Evolutionary conservation across 2,797 vertebrate species (phyloP).

Genomic region (Spondyliosoma cantharus): DNA sequence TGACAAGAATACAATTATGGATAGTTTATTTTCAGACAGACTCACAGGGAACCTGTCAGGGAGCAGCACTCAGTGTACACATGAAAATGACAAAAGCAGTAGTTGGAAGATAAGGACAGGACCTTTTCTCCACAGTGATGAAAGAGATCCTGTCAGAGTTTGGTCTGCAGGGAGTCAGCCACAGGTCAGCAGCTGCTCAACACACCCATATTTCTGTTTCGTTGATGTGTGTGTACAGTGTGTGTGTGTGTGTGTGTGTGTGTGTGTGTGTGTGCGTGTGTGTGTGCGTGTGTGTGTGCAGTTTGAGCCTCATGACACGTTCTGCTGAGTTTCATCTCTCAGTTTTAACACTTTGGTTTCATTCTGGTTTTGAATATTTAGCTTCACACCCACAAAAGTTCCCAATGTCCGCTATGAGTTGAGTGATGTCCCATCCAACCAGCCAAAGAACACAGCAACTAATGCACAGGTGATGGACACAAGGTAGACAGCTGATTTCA

Average conservation of each 20-base stretch:
- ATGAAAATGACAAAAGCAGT: neutral
- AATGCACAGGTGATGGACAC: slow-evolving; percentile 49
- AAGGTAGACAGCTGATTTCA: no score
- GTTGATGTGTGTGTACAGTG: neutral
- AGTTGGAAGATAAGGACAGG: neutral
- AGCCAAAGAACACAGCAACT: neutral
- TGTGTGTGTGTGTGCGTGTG: neutral
- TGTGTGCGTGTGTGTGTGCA: slow-evolving; percentile 1
- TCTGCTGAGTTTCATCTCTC: slow-evolving; percentile 38
- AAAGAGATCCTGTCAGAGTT: slow-evolving; percentile 87
- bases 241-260: slow-evolving; percentile 5
- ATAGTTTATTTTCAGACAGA: neutral
- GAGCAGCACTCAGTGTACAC: neutral
- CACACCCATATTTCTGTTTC: slow-evolving; percentile 32
- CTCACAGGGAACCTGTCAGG: neutral
- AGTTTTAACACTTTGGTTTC: slow-evolving; percentile 36
- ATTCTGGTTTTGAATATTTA: slow-evolving; percentile 58
- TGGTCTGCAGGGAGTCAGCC: slow-evolving; percentile 84
- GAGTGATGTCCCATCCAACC: slow-evolving; percentile 56
- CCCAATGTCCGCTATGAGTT: slow-evolving; percentile 84
- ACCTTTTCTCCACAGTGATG: slow-evolving; percentile 73
- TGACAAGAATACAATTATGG: neutral
- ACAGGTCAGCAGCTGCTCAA: slow-evolving; percentile 73
- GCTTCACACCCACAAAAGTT: slow-evolving; percentile 84
- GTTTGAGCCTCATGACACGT: slow-evolving; percentile 28